A percentile compares a stretch with the other conserved stretches of the same genome.
phyloP scores from a whole-genome alignment of 1,140 invertebrate species.

The Sycophila sp. region DNA sequence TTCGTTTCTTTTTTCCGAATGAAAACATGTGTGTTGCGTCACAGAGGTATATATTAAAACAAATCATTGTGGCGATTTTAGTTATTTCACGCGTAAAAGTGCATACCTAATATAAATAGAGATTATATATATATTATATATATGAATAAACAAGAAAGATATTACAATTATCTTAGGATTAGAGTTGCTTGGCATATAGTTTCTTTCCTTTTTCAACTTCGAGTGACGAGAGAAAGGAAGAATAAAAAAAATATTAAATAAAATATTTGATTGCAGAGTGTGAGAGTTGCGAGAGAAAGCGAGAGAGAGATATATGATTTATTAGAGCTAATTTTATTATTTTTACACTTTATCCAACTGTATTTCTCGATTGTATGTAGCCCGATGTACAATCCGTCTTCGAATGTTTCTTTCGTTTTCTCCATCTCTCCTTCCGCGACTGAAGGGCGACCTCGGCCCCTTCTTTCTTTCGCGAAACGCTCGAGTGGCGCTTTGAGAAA shows the following conservation, averaged over 20 bases:
- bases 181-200: slow-evolving; percentile 62
- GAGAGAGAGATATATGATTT: slow-evolving; percentile 43
- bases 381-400: slow-evolving; percentile 58
- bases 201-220: slow-evolving; percentile 58
- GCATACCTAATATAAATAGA: slow-evolving; percentile 65
- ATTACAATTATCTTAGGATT: slow-evolving; percentile 66
- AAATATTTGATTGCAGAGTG: slow-evolving; percentile 43
- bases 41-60: slow-evolving; percentile 37
- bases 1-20: slow-evolving; percentile 15
- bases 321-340: slow-evolving; percentile 62
- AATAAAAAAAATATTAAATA: slow-evolving; percentile 22
- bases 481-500: slow-evolving; percentile 29
- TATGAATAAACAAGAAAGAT: slow-evolving; percentile 52
- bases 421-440: not conserved
- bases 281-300: slow-evolving; percentile 21
- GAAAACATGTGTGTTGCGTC: slow-evolving; percentile 37
- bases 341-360: slow-evolving; percentile 58
- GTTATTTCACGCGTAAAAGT: slow-evolving; percentile 60
- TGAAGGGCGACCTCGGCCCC: not conserved
- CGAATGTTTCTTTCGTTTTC: slow-evolving; percentile 26
- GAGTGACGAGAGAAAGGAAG: slow-evolving; percentile 43
- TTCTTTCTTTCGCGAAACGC: not conserved
- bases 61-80: slow-evolving; percentile 63
- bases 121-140: slow-evolving; percentile 45
- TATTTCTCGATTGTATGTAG: slow-evolving; percentile 54